These are phyloP conservation scores for Hydrozoanthus gracilis DNA, from an alignment of 92 coral and sea anemone genomes.

Conservation along the genomic window DNA sequence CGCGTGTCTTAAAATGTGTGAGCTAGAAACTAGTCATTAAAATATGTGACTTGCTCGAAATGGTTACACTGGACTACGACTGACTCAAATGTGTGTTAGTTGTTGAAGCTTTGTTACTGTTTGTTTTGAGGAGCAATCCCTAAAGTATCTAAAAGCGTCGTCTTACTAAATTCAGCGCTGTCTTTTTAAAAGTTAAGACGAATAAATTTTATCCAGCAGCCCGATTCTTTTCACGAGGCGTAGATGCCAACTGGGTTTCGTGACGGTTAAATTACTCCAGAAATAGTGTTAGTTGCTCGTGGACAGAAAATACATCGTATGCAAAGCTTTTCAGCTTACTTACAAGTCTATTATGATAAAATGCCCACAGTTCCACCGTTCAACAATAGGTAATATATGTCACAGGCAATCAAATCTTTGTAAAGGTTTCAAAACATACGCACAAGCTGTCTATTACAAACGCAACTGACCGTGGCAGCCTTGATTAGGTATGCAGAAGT, in stretches of 20 bases:
- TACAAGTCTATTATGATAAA: conserved; percentile 34
- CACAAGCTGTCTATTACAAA: conserved; percentile 41
- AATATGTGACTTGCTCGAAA: conserved; percentile 21
- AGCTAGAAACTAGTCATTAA: conserved; percentile 14
- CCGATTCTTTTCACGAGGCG: neutral
- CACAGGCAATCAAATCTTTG: conserved; percentile 42
- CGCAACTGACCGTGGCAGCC: conserved; percentile 42
- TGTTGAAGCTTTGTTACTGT: conserved; percentile 1
- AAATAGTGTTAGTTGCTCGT: neutral
- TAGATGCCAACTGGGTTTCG: too few relatives aligned
- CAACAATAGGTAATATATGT: conserved; percentile 30
- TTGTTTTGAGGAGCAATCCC: conserved; percentile 12
- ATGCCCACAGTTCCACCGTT: conserved; percentile 23
- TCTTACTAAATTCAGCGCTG: conserved; percentile 1
- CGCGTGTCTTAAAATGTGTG: neutral
- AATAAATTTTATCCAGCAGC: neutral
- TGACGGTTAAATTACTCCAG: conserved; percentile 22
- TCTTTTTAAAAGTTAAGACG: neutral
- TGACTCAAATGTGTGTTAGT: conserved; percentile 31
- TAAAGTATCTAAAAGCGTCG: neutral
- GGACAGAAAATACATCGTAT: neutral
- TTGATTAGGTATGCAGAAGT: conserved; percentile 43
- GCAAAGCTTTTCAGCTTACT: neutral
- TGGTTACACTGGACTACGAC: conserved; percentile 9
- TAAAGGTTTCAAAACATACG: conserved; percentile 35